phyloP scores from a whole-genome alignment of 2,113 vertebrate genomes.

The Elachura formosa region DNA sequence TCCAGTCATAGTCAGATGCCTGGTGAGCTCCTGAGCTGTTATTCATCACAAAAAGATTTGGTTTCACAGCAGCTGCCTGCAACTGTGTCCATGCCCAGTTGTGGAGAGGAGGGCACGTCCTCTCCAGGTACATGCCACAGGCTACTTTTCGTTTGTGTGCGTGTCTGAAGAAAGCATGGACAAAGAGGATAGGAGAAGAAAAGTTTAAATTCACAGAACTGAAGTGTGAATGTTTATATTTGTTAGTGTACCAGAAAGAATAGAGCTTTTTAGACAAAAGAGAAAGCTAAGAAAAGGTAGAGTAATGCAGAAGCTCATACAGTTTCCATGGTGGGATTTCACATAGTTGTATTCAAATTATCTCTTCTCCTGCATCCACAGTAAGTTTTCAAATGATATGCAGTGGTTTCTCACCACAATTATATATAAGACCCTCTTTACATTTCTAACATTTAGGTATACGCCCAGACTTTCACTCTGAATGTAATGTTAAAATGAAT shows the following conservation, averaged over 20 bases:
- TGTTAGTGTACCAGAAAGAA: neutral
- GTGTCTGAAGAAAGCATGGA: neutral
- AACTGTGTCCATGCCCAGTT: rapidly evolving
- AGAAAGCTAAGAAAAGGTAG: neutral
- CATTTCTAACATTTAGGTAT: neutral
- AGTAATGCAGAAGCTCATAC: neutral
- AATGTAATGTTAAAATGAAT: constrained; percentile 8
- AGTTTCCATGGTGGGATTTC: neutral
- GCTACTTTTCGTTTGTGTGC: neutral
- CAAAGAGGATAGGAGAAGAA: neutral
- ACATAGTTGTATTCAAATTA: neutral
- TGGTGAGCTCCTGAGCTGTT: neutral
- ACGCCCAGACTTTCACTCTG: neutral
- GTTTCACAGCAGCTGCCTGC: neutral
- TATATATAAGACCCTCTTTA: neutral
- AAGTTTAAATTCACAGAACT: neutral
- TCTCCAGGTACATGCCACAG: neutral
- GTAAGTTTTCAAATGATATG: neutral
- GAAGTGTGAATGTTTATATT: neutral
- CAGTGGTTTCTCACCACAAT: neutral
- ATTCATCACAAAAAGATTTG: neutral
- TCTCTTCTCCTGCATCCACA: neutral
- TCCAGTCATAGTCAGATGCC: neutral
- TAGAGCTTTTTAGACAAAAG: neutral
- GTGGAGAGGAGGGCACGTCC: neutral